Percentiles rank a stretch among this genome's conserved stretches.
These are phyloP conservation scores for Geopemphigus sp. DNA, from an alignment of 1,140 invertebrate genomes.

Conservation along the genomic window DNA sequence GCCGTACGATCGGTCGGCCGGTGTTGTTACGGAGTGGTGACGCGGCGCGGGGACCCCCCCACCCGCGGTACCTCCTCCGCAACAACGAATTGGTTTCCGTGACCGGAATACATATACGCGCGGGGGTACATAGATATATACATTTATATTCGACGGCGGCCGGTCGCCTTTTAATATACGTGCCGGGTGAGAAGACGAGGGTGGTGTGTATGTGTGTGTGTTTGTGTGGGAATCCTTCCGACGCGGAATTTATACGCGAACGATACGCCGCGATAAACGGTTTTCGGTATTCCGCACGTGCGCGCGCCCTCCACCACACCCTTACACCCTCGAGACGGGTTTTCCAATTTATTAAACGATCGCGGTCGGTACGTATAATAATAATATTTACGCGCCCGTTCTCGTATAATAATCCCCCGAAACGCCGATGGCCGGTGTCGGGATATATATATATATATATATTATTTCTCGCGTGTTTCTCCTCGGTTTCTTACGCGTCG, in stretches of 20 bases:
- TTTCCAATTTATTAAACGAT: slow-evolving; percentile 49
- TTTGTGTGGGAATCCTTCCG: neutral
- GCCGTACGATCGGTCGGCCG: neutral
- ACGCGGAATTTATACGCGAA: slow-evolving; percentile 28
- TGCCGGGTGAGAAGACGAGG: neutral
- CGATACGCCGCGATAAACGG: neutral
- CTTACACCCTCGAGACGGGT: neutral
- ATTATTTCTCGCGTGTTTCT: neutral
- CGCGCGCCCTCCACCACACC: too few relatives aligned
- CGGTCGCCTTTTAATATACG: neutral
- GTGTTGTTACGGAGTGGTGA: too few relatives aligned
- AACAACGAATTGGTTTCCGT: slow-evolving; percentile 39
- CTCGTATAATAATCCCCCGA: too few relatives aligned
- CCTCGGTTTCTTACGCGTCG: neutral
- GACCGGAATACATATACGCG: slow-evolving; percentile 3
- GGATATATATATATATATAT: too few relatives aligned
- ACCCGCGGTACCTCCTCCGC: neutral
- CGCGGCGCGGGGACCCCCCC: neutral
- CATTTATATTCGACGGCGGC: too few relatives aligned
- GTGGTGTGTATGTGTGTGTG: too few relatives aligned
- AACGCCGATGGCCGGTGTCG: neutral
- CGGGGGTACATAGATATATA: too few relatives aligned
- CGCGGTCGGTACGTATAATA: neutral
- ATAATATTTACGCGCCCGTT: neutral
- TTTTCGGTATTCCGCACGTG: slow-evolving; percentile 39